Conservation (phyloP, 2,113 vertebrate species). For the Brachyistius frenatus region DNA sequence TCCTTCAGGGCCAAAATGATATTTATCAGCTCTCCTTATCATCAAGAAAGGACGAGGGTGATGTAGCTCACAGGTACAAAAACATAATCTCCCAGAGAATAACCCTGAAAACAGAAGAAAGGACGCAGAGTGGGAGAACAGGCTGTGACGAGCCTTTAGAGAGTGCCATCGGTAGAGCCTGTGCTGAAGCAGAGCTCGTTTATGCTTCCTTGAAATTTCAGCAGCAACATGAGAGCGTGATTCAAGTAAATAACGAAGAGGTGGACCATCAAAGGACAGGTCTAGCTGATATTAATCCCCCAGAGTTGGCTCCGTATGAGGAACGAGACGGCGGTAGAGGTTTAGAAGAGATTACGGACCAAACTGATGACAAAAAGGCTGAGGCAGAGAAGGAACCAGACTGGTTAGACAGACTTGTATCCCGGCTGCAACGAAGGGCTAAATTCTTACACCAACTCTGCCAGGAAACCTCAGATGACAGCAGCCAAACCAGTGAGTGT, state of each 20-base stretch:
- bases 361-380: constrained; percentile 43
- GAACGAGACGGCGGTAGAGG: constrained; percentile 58
- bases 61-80: constrained; percentile 68
- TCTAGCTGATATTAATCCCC: constrained; percentile 71
- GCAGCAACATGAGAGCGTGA: constrained; percentile 79
- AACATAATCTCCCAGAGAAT: constrained; percentile 83
- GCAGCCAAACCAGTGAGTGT: constrained; percentile 62
- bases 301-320: constrained; percentile 73
- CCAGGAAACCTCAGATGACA: constrained; percentile 73
- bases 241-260: constrained; percentile 78
- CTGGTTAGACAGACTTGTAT: constrained; percentile 85
- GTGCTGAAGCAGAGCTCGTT: constrained; percentile 89
- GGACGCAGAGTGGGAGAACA: constrained; percentile 30
- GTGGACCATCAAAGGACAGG: constrained; percentile 60
- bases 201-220: constrained; percentile 86
- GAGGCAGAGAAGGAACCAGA: constrained; percentile 70
- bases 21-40: constrained; percentile 59
- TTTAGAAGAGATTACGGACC: constrained; percentile 4
- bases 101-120: constrained; percentile 76
- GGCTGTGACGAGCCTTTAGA: constrained; percentile 41
- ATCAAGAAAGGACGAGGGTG: constrained; percentile 59
- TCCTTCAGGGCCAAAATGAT: constrained; percentile 79
- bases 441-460: constrained; percentile 84
- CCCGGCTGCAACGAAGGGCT: constrained; percentile 86
- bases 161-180: constrained; percentile 62